Evolutionary conservation across 2,888 invertebrate genomes (phyloP), one percentile per base, ranked within the genome.

Genomic region (Bombylius discolor): DNA sequence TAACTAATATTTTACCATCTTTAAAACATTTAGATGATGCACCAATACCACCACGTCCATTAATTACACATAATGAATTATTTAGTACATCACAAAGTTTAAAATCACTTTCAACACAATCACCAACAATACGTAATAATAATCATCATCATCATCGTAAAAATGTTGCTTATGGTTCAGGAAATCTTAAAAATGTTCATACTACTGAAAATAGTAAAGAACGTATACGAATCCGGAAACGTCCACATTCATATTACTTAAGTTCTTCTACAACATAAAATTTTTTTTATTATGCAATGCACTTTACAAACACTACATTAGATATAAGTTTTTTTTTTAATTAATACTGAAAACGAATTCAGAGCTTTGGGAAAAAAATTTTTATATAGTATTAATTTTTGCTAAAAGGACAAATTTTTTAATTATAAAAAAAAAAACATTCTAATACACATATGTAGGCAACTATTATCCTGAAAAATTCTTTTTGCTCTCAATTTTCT

Each of bases 1-100:
- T 71, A 12, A 59, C 68, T 2, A 63, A 65, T 56, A 63, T 64
- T 46, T 57, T 72, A 8, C 68, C 69, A 4, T 61, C 62, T 33
- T 60, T 72, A 0, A 63, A 65, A 51, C 68, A 68, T 56, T 63
- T 72, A 13, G 69, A 72, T 60, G 71, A 71, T 23, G 54, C 64
- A 5, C 51, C 61, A 5, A 63, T 66, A 7, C 23, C 49, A 4
- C 39, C 12, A 50, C 55, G 13, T 14, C 3, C 23, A 7, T 31
- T 12, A 31, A 13, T n/a, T 49, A 11, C 39, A 42, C 4, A 6
- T 9, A 47, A 31, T 13, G 23, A 14, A 47, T 23, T 47, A 47
- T 9, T 5, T 47, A 47, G 12, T 9, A 14, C 47, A 42, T 42
- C 39, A 42, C 39, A 42, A 42, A 42, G 39, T 42, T 42, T 42